Evolutionary conservation across 2,113 vertebrate species (phyloP).

Genomic region (Takifugu flavidus): DNA sequence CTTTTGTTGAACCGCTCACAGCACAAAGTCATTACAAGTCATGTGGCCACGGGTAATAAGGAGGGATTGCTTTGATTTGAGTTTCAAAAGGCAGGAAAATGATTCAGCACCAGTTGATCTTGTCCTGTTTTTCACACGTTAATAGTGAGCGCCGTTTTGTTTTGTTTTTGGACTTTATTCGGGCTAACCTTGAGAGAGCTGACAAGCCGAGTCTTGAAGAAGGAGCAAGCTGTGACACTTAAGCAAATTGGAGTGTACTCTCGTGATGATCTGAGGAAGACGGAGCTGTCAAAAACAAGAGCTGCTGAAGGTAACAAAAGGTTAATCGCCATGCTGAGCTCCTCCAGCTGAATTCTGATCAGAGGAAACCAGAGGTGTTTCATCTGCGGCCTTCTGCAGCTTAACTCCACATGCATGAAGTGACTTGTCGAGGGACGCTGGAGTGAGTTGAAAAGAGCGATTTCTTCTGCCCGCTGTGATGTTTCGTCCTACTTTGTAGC

Average conservation of each 20-base stretch:
- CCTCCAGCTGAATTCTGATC: conserved; percentile 17
- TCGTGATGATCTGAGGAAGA: conserved; percentile 31
- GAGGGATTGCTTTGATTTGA: not conserved
- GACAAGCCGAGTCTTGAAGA: conserved; percentile 35
- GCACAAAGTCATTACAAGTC: not conserved
- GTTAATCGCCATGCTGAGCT: conserved; percentile 20
- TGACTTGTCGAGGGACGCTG: conserved; percentile 28
- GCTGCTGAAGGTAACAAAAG: conserved; percentile 26
- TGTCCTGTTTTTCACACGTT: not conserved
- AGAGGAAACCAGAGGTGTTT: conserved; percentile 5
- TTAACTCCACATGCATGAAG: conserved; percentile 39
- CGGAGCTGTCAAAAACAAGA: conserved; percentile 34
- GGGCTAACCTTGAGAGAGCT: conserved; percentile 16
- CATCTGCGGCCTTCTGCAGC: conserved; percentile 13
- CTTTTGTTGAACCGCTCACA: no score
- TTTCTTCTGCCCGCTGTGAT: not conserved
- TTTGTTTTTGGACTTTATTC: not conserved
- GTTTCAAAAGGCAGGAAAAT: not conserved
- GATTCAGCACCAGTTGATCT: not conserved
- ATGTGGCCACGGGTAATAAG: not conserved
- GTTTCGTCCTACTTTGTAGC: conserved; percentile 19
- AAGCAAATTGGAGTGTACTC: conserved; percentile 17
- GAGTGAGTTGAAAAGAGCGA: conserved; percentile 8
- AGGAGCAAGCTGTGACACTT: conserved; percentile 45
- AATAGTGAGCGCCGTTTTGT: not conserved